phyloP scores from a whole-genome alignment of 2,113 vertebrate species.

The Dromas ardeola region DNA sequence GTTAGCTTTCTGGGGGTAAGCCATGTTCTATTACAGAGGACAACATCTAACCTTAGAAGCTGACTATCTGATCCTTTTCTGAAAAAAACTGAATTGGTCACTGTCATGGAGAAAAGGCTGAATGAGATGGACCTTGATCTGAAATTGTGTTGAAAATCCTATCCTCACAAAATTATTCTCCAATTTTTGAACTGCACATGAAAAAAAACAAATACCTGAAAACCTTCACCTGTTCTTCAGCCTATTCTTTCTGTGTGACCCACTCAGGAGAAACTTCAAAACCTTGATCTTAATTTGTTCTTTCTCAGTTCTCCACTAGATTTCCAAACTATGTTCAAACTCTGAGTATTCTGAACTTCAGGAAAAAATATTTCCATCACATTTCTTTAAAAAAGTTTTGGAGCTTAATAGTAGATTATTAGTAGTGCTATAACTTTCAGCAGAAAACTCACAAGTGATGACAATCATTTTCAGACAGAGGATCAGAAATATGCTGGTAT shows the following conservation, averaged over 20 bases:
- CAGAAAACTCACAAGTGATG: background rate
- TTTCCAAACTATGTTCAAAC: background rate
- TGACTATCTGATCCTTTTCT: background rate
- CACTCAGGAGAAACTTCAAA: background rate
- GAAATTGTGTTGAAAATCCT: background rate
- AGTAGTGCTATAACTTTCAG: background rate
- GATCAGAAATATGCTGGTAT: background rate
- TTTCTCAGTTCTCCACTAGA: background rate
- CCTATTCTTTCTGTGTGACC: background rate
- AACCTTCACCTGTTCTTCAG: background rate
- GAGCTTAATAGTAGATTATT: background rate
- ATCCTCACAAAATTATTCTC: background rate
- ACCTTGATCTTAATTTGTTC: background rate
- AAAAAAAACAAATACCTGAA: background rate
- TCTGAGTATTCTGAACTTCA: background rate
- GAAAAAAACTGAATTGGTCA: background rate
- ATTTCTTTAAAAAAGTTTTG: background rate
- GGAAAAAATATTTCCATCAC: background rate
- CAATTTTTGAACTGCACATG: background rate
- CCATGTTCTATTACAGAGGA: background rate
- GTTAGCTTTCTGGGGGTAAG: background rate
- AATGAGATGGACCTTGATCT: background rate
- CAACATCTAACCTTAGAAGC: background rate
- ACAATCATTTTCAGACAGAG: background rate
- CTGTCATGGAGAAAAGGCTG: background rate